Evolutionary conservation across 2,113 vertebrate genomes (phyloP).

Genomic region (Gadus macrocephalus): DNA sequence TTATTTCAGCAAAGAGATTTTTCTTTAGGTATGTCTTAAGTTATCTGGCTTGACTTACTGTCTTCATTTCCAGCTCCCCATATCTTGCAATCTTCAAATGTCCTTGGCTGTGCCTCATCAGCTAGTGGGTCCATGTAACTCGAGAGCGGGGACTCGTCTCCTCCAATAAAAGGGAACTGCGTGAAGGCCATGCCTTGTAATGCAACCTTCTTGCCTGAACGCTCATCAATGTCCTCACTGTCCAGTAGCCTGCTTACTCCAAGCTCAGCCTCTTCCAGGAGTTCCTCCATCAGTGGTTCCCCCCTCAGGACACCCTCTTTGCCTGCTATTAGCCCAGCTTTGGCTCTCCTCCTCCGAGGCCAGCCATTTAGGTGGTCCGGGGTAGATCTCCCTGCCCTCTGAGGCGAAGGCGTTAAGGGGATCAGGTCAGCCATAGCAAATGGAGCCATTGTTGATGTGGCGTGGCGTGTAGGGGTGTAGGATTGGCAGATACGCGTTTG

Average conservation of each 20-base stretch:
- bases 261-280: conserved; percentile 79
- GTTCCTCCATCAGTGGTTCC: conserved; percentile 37
- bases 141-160: conserved; percentile 15
- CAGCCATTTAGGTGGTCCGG: conserved; percentile 87
- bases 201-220: conserved; percentile 30
- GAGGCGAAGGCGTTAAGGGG: conserved; percentile 84
- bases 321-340: conserved; percentile 35
- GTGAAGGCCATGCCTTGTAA: conserved; percentile 52
- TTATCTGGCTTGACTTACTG: conserved; percentile 41
- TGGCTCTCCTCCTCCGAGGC: conserved; percentile 85
- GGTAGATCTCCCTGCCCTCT: conserved; percentile 76
- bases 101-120: conserved; percentile 25
- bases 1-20: no score
- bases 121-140: conserved; percentile 34
- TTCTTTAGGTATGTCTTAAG: no score
- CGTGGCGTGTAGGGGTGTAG: conserved; percentile 82
- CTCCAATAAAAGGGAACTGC: conserved; percentile 40
- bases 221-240: conserved; percentile 66
- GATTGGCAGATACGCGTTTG: conserved; percentile 93
- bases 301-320: conserved; percentile 45
- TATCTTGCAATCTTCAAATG: conserved; percentile 34
- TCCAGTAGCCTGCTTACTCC: conserved; percentile 82
- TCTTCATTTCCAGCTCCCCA: conserved; percentile 36
- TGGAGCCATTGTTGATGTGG: conserved; percentile 69
- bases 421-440: conserved; percentile 55